phyloP scores from a whole-genome alignment of 2,888 invertebrate genomes.

The Tipula vernalis region DNA sequence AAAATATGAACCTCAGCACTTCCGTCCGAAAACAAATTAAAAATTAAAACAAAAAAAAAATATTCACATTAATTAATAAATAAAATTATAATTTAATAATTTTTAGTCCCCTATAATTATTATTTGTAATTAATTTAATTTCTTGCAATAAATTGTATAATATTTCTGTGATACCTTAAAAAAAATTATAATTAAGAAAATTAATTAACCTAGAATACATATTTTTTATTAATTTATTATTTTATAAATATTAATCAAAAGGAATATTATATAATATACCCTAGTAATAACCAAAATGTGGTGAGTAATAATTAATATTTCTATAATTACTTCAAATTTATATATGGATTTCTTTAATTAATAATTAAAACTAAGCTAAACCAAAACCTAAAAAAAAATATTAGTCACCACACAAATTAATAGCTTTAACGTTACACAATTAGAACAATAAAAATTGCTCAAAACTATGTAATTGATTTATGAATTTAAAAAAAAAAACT shows the following conservation, averaged over 20 bases:
- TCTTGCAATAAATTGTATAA: not conserved
- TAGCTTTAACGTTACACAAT: not conserved
- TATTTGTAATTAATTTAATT: not conserved
- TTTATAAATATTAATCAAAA: not conserved
- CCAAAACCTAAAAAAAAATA: not conserved
- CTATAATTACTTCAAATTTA: not conserved
- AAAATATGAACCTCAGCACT: not conserved
- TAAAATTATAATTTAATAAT: not conserved
- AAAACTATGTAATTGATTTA: not conserved
- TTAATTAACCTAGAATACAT: not conserved
- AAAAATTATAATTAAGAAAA: not conserved
- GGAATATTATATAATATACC: not conserved
- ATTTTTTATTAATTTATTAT: not conserved
- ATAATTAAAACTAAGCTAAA: not conserved
- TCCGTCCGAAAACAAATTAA: not conserved
- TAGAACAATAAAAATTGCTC: not conserved
- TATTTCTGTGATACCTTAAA: not conserved
- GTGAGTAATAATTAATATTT: not conserved
- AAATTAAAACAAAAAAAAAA: not conserved
- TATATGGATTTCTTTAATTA: not conserved
- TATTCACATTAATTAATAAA: not conserved
- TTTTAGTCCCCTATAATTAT: not conserved
- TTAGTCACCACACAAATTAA: not conserved
- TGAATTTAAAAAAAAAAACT: not conserved
- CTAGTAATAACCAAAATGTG: not conserved